phyloP scores from a whole-genome alignment of 2,113 vertebrate genomes.

The Centropus unirufus region DNA sequence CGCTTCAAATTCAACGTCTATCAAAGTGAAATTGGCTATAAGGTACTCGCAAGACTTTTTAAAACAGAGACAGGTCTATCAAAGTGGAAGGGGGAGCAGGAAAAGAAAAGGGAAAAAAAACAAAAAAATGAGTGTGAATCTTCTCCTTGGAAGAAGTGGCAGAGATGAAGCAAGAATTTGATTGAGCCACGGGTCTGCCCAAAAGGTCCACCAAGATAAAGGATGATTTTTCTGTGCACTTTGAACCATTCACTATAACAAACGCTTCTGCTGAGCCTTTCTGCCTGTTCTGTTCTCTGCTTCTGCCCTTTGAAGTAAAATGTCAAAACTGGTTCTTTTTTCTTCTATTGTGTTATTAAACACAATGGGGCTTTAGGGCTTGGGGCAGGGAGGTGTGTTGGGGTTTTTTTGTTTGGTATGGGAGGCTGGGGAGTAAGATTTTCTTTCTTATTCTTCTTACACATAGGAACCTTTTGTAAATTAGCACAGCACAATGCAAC shows the following conservation, averaged over 20 bases:
- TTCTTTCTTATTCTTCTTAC: background rate
- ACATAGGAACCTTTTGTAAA: background rate
- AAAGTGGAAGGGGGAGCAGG: background rate
- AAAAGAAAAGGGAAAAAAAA: too few species aligned
- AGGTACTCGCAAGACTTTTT: background rate
- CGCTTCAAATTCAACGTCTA: background rate
- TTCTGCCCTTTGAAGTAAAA: background rate
- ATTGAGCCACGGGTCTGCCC: background rate
- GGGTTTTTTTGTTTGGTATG: background rate
- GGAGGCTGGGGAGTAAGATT: background rate
- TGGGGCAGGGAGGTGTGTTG: too few species aligned
- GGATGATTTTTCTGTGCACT: background rate
- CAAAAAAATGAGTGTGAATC: background rate
- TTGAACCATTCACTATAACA: background rate
- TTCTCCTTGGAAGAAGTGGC: background rate
- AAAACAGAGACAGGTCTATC: background rate
- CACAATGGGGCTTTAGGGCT: background rate
- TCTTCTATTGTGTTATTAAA: too few species aligned
- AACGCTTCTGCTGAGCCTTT: background rate
- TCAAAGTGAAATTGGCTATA: background rate
- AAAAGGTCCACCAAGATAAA: background rate
- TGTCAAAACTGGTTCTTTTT: background rate
- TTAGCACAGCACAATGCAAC: background rate
- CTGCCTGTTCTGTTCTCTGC: background rate
- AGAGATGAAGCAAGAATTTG: background rate